Percentiles rank a stretch among this genome's conserved stretches.
Conservation (phyloP, 1,140 invertebrate species). For the Belonocnema kinseyi region DNA sequence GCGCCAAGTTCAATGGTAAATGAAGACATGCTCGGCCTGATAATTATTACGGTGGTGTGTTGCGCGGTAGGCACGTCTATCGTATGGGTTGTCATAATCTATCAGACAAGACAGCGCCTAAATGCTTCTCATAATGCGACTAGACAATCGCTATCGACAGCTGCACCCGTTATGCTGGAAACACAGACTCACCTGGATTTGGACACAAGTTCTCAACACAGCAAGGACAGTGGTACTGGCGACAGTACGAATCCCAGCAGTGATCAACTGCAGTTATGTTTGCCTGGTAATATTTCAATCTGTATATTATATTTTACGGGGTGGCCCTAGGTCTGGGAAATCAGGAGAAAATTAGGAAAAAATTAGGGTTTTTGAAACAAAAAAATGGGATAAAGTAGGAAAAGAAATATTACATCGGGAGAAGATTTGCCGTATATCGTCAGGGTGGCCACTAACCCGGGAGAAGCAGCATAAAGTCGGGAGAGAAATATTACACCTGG, state of each 20-base stretch:
- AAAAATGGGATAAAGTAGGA: no score
- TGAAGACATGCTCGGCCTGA: constrained; percentile 87
- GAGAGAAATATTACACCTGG: no score
- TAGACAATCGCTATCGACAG: constrained; percentile 44
- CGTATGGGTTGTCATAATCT: constrained; percentile 94
- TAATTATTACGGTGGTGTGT: constrained; percentile 92
- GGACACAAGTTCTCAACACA: constrained; percentile 74
- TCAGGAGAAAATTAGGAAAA: no score
- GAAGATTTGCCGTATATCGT: no score
- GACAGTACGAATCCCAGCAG: constrained; percentile 79
- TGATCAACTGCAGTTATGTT: constrained; percentile 75
- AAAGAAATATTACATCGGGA: no score
- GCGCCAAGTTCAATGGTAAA: constrained; percentile 70
- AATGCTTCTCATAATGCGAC: constrained; percentile 60
- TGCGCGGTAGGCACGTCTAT: constrained; percentile 92
- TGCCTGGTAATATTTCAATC: constrained; percentile 61
- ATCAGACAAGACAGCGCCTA: constrained; percentile 85
- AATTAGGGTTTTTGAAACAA: no score
- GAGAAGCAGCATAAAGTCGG: no score
- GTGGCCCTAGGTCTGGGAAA: no score
- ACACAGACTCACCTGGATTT: constrained; percentile 69
- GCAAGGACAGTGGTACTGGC: constrained; percentile 79
- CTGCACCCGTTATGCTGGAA: constrained; percentile 47
- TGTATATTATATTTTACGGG: background rate
- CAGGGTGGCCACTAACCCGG: no score